Base-by-base conservation (phyloP, 2,888 invertebrate genomes). In the Aphidius colemani region DNA sequence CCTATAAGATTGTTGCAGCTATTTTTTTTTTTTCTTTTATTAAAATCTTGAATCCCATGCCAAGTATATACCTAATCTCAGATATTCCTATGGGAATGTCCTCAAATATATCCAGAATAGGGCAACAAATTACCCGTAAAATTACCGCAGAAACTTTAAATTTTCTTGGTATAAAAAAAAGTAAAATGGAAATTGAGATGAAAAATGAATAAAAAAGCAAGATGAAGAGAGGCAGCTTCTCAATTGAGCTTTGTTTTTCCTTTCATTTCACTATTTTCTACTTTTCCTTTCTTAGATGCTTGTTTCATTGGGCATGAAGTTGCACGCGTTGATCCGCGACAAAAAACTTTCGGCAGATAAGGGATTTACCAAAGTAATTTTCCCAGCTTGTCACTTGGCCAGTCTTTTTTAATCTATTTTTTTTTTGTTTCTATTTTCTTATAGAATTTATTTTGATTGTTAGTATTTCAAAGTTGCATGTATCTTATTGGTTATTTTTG, bases 221-320 rank as follows among this genome's bases (percentile, higher is more conserved):
- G 55, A 46, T 56, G 48, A 49, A 53, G 53, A 53, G 55, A 48
- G 58, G 53, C 7, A 57, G 57, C 18, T 50, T 64, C 50, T 53
- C 48, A 39, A 51, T 63, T 50, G 9, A 40, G 50, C 49, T 57
- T 46, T 30, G 3, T 48, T 13, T 8, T 10, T 44, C 44, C 40
- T 7, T 11, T 11, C 40, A 11, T 41, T 44, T 55, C n/a, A 55
- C 41, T 55, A 13, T 55, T 43, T 43, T 55, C 13, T 7, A 11
- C 11, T 41, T 18, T 55, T 55, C 50, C 45, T 46, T 56, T 56
- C 53, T 55, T 18, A 55, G 55, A 58, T 50, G 63, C 66, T 66
- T 70, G 71, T 71, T 71, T 68, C 68, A 71, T 71, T 69, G 71
- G 66, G 71, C 71, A 70, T 71, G 71, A 71, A 71, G 71, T 71